Base-by-base conservation (phyloP, 2,797 vertebrate genomes). In the Enteromius unitaeniatus region DNA sequence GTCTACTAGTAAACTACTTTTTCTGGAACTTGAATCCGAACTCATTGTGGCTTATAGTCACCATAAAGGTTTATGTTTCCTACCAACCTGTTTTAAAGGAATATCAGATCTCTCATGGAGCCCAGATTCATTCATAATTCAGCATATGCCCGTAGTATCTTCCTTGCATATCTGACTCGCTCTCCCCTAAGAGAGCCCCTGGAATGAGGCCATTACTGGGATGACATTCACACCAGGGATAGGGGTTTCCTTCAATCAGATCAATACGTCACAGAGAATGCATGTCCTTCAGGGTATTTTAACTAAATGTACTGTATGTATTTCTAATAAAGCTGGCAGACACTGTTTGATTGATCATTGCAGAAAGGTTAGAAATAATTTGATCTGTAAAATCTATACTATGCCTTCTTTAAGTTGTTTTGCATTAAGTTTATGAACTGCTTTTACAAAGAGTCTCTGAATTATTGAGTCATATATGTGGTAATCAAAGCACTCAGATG, bases 81-180 rank as follows among this genome's bases (percentile, higher is more conserved):
- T 67, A 9, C 28, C 5, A 17, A 10, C 62, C 7, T 37, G n/a
- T 23, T 79, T 26, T 26, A 8, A 7, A 49, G 40, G 13, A 74
- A 42, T 42, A 62, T 51, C 28, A 49, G 53, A 13, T 74, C 77
- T 79, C 78, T 84, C 40, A 34, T 14, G 19, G 19, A 85, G 42
- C 76, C 34, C 55, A 67, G 23, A 79, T 82, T 73, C 34, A 83
- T 86, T 75, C 6, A 86, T 83, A 68, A 86, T 86, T 86, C 26
- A 82, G 34, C 34, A 53, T 15, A n/a, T 75, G 67, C 15, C 60
- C 1, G 23, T 85, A 40, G 45, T 62, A 72, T 47, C 49, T 40
- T 21, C 37, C 23, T 31, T 11, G 14, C 21, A 13, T 64, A 67
- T 76, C 73, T 21, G 73, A 62, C 45, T 42, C 19, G 11, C 51